A percentile compares a stretch with the other conserved stretches of the same genome.
These are phyloP conservation scores for Nomia melanderi DNA, from an alignment of 1,140 invertebrate species.

Conservation along the genomic window DNA sequence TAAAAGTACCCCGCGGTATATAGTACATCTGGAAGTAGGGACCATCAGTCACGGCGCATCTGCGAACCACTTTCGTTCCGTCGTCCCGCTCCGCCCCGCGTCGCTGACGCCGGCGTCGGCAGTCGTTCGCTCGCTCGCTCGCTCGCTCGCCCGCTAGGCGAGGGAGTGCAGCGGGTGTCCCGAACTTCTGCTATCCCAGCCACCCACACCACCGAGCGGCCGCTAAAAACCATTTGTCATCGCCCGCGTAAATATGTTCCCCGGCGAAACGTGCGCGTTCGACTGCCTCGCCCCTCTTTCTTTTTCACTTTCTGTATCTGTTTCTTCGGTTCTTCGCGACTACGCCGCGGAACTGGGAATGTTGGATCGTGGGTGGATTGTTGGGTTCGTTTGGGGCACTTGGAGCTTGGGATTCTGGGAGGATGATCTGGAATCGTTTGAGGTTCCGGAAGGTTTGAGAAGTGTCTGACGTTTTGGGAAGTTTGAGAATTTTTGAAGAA, in stretches of 20 bases:
- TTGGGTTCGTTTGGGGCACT: no score
- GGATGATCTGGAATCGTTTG: no score
- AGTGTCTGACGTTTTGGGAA: no score
- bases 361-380: no score
- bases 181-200: constrained; percentile 41
- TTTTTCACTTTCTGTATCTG: no score
- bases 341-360: no score
- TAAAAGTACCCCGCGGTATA: constrained; percentile 78
- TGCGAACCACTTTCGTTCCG: constrained; percentile 70
- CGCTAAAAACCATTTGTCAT: constrained; percentile 78
- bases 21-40: constrained; percentile 80
- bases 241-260: constrained; percentile 75
- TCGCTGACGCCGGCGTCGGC: no score
- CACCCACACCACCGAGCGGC: constrained; percentile 43
- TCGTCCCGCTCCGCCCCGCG: constrained; percentile 49
- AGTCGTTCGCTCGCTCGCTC: constrained; percentile 27
- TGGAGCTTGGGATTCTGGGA: no score
- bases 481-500: no score
- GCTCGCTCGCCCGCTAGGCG: constrained; percentile 25
- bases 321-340: no score
- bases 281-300: constrained; percentile 18
- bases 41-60: constrained; percentile 81
- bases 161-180: constrained; percentile 59
- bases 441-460: no score
- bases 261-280: constrained; percentile 60